Base-by-base conservation (phyloP, 2,113 vertebrate species). In the Pomatorhinus ruficollis region DNA sequence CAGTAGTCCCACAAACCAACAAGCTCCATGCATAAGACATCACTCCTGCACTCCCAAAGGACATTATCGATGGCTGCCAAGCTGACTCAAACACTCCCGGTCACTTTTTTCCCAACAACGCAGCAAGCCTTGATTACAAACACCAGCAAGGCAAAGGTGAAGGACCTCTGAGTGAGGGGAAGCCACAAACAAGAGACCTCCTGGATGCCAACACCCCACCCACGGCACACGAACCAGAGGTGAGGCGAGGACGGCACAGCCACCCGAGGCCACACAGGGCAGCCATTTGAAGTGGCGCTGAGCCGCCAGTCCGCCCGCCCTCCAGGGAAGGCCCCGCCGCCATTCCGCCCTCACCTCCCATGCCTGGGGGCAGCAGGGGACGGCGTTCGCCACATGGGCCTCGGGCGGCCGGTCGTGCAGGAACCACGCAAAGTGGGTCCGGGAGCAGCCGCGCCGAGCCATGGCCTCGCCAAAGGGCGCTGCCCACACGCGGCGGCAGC, bases 321-420 rank as follows among this genome's bases (percentile, higher is more conserved):
- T 23, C 5, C 44, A 3, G 11, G 3, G 6, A 8, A 13, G 9
- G 12, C n/a, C 9, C 24, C 13, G 30, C 75, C 57, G 56, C 1
- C 66, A 27, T 18, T 0, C 72, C 45, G 4, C 50, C 75, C 98
- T 98, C 78, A 98, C 98, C 95, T 47, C 94, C 98, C 98, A 98
- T 3, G 97, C 97, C 11, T 77, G 28, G 1, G 95, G 95, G 91
- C 98, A 98, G 86, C 74, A 77, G 2, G 98, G 98, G 11, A 98
- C 22, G 44, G 97, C 98, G 1, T 98, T 97, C 2, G 13, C 86
- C 57, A 98, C 91, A 2, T 50, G 24, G 8, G 65, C n/a, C 39
- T 96, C 97, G 0, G 94, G 54, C 56, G 98, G 97, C 96, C 93
- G 98, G 5, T 98, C 98, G 30, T 76, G 82, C 47, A 91, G 97